Base-by-base conservation (phyloP, 2,113 vertebrate species). In the Anguilla japonica region DNA sequence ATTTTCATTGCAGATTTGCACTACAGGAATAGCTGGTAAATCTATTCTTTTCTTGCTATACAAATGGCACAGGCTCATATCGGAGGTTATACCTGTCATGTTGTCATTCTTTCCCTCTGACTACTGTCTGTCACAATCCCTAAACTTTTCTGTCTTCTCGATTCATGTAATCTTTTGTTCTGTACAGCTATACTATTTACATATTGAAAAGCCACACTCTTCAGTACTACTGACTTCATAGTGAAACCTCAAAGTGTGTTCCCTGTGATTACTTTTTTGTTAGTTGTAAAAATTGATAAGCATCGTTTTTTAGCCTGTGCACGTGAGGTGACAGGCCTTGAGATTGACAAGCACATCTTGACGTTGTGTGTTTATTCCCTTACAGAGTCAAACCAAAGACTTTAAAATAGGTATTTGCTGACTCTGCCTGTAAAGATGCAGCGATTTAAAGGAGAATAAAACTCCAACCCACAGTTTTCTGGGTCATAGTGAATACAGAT, bases 301-400 rank as follows among this genome's bases (percentile, higher is more conserved):
- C 26, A 75, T 9, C 71, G 34, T 75, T 75, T n/a, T 3, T 29
- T 13, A 75, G 9, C n/a, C 71, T 34, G 26, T 34, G n/a, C 71
- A 75, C 9, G n/a, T 14, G 11, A 75, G n/a, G n/a, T 75, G n/a
- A 75, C 5, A 75, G n/a, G 71, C n/a, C n/a, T n/a, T 75, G 71
- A 29, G 9, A 26, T 75, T 6, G 20, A 13, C 34, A n/a, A 75
- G 71, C 11, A 13, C 34, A 34, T 75, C 26, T 29, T 75, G 11
- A 20, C 9, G 9, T 75, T 75, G 9, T 75, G 71, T 34, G 71
- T 75, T 75, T 75, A 29, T 34, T 75, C 20, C 34, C 26, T 75
- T 75, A n/a, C 71, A 13, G 71, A 75, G 71, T 75, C 26, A 75
- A 29, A 75, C 71, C n/a, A 75, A 75, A 75, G n/a, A 75, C 71